These are phyloP conservation scores for Euwallacea fornicatus DNA, from an alignment of 1,140 invertebrate species.

Conservation along the genomic window DNA sequence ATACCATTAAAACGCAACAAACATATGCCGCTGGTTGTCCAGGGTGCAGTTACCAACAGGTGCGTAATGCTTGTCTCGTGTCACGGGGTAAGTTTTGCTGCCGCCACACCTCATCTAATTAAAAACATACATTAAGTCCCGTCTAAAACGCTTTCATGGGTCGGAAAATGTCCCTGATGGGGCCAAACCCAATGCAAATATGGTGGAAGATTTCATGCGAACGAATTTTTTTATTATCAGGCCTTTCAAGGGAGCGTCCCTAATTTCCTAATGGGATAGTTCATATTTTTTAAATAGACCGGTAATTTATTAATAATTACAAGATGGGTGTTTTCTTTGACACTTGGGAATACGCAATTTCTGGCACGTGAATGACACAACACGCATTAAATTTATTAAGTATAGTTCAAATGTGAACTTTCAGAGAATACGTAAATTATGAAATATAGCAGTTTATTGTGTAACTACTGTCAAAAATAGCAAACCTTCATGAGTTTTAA, in stretches of 20 bases:
- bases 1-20: too few species aligned
- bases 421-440: too few species aligned
- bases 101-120: slow-evolving; percentile 22
- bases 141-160: slow-evolving; percentile 9
- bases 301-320: background rate
- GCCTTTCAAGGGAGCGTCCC: slow-evolving; percentile 3
- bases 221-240: slow-evolving; percentile 11
- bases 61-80: slow-evolving; percentile 17
- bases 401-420: too few species aligned
- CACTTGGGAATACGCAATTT: background rate
- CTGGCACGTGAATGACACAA: too few species aligned
- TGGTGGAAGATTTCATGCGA: slow-evolving; percentile 1
- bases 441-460: too few species aligned
- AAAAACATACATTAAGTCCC: slow-evolving; percentile 29
- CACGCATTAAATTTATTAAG: too few species aligned
- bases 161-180: slow-evolving; percentile 11
- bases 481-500: too few species aligned
- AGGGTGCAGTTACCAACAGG: slow-evolving; percentile 15
- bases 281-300: background rate
- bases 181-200: slow-evolving; percentile 27
- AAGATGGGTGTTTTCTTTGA: background rate
- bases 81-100: slow-evolving; percentile 8
- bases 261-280: slow-evolving; percentile 20
- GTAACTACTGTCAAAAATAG: too few species aligned
- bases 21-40: background rate